These are phyloP conservation scores for Piaya cayana DNA, from an alignment of 2,113 vertebrate genomes.

Conservation along the genomic window DNA sequence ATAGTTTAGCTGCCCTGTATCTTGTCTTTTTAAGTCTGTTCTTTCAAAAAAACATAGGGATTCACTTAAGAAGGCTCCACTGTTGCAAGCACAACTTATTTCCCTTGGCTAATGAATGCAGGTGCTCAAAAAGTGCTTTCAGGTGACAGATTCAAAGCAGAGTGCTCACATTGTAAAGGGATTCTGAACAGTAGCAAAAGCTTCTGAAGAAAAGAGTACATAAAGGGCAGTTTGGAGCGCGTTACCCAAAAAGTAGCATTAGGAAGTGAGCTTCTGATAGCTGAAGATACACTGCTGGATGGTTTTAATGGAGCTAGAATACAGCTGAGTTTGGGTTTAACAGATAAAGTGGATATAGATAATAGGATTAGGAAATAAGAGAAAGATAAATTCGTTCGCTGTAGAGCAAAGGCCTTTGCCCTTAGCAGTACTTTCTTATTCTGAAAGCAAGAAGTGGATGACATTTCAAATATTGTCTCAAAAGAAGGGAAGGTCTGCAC, in stretches of 20 bases:
- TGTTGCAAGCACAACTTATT: background rate
- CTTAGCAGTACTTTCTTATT: slow-evolving; percentile 21
- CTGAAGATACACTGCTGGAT: background rate
- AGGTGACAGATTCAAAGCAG: background rate
- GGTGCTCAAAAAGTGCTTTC: slow-evolving; percentile 20
- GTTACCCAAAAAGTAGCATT: background rate
- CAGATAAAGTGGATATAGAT: slow-evolving; percentile 28
- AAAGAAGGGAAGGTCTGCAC: background rate
- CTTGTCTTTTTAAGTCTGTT: background rate
- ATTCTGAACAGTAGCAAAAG: background rate
- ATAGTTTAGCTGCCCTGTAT: background rate
- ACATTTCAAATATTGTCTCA: background rate
- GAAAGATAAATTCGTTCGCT: background rate
- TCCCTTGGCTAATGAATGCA: slow-evolving; percentile 48
- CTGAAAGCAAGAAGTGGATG: background rate
- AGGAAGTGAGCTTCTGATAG: background rate
- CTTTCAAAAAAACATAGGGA: background rate
- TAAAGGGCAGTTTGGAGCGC: background rate
- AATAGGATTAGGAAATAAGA: slow-evolving; percentile 49
- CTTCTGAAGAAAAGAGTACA: background rate
- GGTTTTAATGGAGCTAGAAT: slow-evolving; percentile 8
- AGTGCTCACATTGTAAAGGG: background rate
- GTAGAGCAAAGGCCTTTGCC: slow-evolving; percentile 28
- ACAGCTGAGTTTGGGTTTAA: slow-evolving; percentile 20
- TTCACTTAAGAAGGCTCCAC: slow-evolving; percentile 60